Evolutionary conservation across 2,888 invertebrate genomes (phyloP), one percentile per base, ranked within the genome.

Genomic region (Hypsopygia costalis): DNA sequence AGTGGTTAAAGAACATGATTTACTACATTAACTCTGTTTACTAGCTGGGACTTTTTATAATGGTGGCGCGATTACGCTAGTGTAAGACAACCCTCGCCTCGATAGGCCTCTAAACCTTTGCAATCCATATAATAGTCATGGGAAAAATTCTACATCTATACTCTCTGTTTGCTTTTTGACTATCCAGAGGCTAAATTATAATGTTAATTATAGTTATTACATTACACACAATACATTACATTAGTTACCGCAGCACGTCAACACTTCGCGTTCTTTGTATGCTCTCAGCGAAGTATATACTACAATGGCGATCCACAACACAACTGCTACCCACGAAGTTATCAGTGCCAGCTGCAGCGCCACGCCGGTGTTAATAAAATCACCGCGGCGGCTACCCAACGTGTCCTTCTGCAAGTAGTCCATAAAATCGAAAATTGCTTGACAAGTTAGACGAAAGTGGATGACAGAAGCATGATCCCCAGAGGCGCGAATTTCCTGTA

Each of bases 371-470:
- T 95, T 94, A 29, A 95, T 95, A 49, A 91, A 90, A 35, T 91
- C 92, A 6, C 92, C 92, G 25, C 92, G 90, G 12, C 92, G 86
- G 52, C 91, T 91, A 50, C 92, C 91, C 36, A 91, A 92, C 0
- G 91, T 87, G 53, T 93, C 93, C 36, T 93, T 92, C 45, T 94
- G 93, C 44, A 95, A 81, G 58, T 94, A 96, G 69, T 96, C 96
- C 94, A 96, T 94, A 69, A 94, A 95, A 77, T 96, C 96, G 55
- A 92, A 93, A 36, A 95, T 91, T 0, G 94, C 92, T 43, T 92
- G 92, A 65, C 96, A 96, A 0, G 91, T 82, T 1, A 96, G 76
- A 7, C 95, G 91, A 44, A 90, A 88, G 59, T 92, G 91, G 49
- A 94, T 91, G 0, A 90, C 91, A 1, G 90, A 88, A 5, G 91